Conservation (phyloP, 2,797 vertebrate species). For the Neopelma chrysocephalum region DNA sequence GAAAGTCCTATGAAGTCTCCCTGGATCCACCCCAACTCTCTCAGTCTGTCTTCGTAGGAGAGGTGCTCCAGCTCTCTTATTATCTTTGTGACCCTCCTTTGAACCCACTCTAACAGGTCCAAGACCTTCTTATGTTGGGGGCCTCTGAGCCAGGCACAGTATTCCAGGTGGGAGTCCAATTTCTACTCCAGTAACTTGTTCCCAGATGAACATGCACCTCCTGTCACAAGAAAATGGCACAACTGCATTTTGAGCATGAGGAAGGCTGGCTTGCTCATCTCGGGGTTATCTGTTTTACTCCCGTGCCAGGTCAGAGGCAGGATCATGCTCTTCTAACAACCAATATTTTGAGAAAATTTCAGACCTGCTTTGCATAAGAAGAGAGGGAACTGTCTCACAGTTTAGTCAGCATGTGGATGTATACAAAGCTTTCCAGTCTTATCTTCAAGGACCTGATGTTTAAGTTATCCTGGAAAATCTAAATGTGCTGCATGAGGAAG, state of each 20-base stretch:
- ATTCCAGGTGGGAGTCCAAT: not conserved
- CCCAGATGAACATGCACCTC: not conserved
- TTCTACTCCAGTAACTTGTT: not conserved
- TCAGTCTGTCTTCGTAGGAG: not conserved
- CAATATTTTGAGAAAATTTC: not conserved
- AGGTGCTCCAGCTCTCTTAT: not conserved
- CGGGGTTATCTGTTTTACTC: not conserved
- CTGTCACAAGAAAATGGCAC: not conserved
- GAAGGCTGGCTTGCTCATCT: not conserved
- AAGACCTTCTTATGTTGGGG: too few relatives aligned
- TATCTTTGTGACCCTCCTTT: not conserved
- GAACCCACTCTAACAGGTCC: not conserved
- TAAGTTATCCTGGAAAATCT: not conserved
- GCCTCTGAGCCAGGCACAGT: not conserved
- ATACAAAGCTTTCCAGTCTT: not conserved
- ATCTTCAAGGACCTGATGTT: not conserved
- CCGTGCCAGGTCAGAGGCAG: not conserved
- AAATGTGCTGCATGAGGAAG: not conserved
- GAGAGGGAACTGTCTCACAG: not conserved
- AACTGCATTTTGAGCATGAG: not conserved
- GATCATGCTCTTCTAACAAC: not conserved
- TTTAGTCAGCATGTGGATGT: not conserved
- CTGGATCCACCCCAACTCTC: not conserved
- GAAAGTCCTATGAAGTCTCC: not conserved
- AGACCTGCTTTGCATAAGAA: not conserved